Evolutionary conservation across 2,888 invertebrate species (phyloP).

Genomic region (Lottia gigantea): DNA sequence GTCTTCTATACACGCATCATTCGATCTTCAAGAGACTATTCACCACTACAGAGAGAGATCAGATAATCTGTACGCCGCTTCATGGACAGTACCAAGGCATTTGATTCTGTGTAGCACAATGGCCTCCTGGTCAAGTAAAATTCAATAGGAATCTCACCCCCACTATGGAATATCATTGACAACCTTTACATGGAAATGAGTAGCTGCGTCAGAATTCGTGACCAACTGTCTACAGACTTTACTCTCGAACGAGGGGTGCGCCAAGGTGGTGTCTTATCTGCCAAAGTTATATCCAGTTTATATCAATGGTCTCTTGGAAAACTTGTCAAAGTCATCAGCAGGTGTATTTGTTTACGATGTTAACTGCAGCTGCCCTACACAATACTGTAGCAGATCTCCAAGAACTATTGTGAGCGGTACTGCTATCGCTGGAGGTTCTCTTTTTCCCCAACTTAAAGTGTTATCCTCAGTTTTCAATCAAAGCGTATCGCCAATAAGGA

Average conservation of each 20-base stretch:
- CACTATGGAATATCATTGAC: neutral
- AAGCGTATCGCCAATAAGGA: neutral
- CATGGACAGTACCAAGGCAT: conserved; percentile 21
- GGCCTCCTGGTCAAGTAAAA: neutral
- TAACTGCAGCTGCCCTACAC: neutral
- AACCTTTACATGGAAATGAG: conserved; percentile 6
- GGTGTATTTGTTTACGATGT: neutral
- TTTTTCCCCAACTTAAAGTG: neutral
- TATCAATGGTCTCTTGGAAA: too few species aligned
- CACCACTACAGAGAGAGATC: neutral
- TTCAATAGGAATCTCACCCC: neutral
- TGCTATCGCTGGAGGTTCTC: too few species aligned
- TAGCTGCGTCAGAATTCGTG: neutral
- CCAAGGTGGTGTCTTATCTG: conserved; percentile 13
- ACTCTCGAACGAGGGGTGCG: conserved; percentile 2
- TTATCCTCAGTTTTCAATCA: neutral
- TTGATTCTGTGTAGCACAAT: conserved; percentile 15
- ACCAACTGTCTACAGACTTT: neutral
- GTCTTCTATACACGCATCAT: conserved; percentile 12
- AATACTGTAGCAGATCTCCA: too few species aligned
- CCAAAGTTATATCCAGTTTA: neutral
- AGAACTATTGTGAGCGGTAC: too few species aligned
- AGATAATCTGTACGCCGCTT: neutral
- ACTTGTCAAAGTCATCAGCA: neutral
- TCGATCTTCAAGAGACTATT: conserved; percentile 17